Percentiles rank a stretch among this genome's conserved stretches.
phyloP scores from a whole-genome alignment of 2,888 invertebrate genomes.

The Heliconius erato region DNA sequence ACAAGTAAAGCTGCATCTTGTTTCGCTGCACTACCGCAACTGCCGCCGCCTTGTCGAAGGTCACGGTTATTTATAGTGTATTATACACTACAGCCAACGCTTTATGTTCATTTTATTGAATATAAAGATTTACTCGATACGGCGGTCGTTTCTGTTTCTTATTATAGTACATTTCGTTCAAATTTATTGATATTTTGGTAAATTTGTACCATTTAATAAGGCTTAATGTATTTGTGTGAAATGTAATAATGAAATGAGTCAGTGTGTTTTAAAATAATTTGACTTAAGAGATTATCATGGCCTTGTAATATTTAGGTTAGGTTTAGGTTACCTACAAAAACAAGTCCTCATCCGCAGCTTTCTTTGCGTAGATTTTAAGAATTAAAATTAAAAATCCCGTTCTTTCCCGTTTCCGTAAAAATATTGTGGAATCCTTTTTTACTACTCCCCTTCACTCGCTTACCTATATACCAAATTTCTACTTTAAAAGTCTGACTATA shows the following conservation, averaged over 20 bases:
- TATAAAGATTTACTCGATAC: constrained; percentile 5
- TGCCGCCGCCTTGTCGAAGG: constrained; percentile 32
- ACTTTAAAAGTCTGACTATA: too few species aligned
- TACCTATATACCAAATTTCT: too few species aligned
- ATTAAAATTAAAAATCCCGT: too few species aligned
- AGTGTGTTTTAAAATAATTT: not conserved
- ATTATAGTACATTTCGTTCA: not conserved
- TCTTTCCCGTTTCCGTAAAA: too few species aligned
- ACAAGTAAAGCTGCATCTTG: not conserved
- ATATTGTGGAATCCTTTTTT: too few species aligned
- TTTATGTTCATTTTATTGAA: constrained; percentile 24
- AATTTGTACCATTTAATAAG: not conserved
- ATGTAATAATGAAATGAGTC: not conserved
- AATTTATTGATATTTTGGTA: not conserved
- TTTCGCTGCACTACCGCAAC: not conserved
- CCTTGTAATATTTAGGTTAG: not conserved
- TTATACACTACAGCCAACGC: not conserved
- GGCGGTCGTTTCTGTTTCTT: not conserved
- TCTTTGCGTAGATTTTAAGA: too few species aligned
- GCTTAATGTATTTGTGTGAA: not conserved
- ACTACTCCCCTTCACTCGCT: too few species aligned
- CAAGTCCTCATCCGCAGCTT: too few species aligned
- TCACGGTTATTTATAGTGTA: constrained; percentile 35
- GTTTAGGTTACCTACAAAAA: too few species aligned
- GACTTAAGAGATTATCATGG: not conserved